Conservation (phyloP, 2,888 invertebrate genomes). For the Apodemia zela region DNA sequence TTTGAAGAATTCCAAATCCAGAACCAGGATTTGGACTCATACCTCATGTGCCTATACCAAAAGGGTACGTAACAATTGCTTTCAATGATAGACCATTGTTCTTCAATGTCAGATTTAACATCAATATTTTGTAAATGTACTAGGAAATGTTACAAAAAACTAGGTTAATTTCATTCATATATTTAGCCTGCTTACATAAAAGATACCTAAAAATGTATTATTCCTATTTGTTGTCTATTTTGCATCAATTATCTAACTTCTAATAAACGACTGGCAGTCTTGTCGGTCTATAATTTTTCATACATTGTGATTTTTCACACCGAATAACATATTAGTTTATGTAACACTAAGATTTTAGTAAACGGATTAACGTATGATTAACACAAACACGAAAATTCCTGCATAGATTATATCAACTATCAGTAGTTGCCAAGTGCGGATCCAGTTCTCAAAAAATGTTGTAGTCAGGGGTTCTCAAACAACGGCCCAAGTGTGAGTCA, state of each 20-base stretch:
- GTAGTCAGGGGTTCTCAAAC: too few species aligned
- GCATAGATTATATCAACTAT: not conserved
- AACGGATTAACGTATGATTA: not conserved
- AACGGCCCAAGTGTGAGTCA: too few species aligned
- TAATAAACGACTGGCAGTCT: not conserved
- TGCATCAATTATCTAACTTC: not conserved
- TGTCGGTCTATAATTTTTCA: not conserved
- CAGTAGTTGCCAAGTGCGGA: too few species aligned
- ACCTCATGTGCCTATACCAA: too few species aligned
- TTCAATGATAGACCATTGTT: too few species aligned
- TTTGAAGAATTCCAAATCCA: too few species aligned
- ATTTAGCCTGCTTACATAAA: not conserved
- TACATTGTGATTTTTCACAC: conserved; percentile 2
- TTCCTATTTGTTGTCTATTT: not conserved
- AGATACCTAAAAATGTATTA: not conserved
- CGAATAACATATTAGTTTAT: not conserved
- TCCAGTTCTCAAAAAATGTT: too few species aligned
- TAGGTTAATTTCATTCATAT: not conserved
- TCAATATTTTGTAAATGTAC: not conserved
- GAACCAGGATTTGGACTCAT: too few species aligned
- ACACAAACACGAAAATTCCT: not conserved
- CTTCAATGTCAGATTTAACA: too few species aligned
- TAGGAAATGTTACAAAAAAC: not conserved
- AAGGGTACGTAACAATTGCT: too few species aligned
- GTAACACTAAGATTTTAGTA: not conserved